Base-by-base conservation (phyloP, 2,113 vertebrate genomes). In the Mohoua ochrocephala region DNA sequence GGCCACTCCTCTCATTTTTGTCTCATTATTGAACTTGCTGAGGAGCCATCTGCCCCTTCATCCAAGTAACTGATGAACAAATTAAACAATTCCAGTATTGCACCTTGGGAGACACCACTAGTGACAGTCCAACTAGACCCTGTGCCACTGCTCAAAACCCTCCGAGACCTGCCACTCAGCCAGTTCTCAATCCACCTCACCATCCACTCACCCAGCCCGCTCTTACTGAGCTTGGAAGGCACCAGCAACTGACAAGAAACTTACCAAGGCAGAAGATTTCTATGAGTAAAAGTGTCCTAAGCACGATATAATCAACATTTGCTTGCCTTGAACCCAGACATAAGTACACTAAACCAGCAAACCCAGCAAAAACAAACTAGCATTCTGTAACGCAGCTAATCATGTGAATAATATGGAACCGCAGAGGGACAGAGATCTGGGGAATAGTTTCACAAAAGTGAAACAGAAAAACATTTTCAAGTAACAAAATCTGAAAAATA, bases 141-240 rank as follows among this genome's bases (percentile, higher is more conserved):
- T 33, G 21, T 35, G 50, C 6, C 49, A 64, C 65, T 49, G 42
- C 27, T 71, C 50, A 64, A 54, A 80, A 49, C 12, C 8, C 27
- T 80, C 37, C 15, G 11, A 37, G 35, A 31, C 10, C 31, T 49
- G 17, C 31, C 27, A 27, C 35, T 57, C 44, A 73, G 18, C 8
- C 35, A 50, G 37, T 20, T 65, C 52, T 65, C 59, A 65, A 57
- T 33, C 6, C 23, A 65, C 23, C 33, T 81, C 68, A 65, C 8
- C 15, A 10, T 33, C 15, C 15, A 33, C 15, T 52, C 35, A 37
- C 5, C 22, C 50, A 57, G 14, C 18, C 22, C 0, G 0, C 19
- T 44, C 27, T 14, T 44, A 13, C 37, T n/a, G 37, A 74, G 52
- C 20, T 67, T 45, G 37, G 24, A 67, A 82, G 26, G 52, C 44